Conservation (phyloP, 2,113 vertebrate genomes). For the Daboia siamensis region DNA sequence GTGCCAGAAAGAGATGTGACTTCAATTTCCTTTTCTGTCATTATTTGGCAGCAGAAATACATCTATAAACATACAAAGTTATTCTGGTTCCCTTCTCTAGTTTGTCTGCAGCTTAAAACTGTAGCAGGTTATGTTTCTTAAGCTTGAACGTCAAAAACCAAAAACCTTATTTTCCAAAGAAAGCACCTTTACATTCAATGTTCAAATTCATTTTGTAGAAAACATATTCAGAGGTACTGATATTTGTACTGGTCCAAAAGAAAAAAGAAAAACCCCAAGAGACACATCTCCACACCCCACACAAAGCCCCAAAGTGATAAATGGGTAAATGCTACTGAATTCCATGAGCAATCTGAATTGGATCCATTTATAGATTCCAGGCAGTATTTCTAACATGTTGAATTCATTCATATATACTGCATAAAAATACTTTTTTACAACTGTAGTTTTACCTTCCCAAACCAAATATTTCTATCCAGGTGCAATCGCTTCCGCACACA, state of each 20-base stretch:
- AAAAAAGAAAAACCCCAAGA: background rate
- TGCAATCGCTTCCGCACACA: background rate
- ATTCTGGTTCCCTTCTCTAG: accelerated
- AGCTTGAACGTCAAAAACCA: background rate
- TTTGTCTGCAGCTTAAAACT: background rate
- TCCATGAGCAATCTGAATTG: background rate
- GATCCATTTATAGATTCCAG: too few relatives aligned
- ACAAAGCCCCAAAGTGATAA: background rate
- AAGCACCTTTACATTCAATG: background rate
- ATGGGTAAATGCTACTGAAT: constrained; percentile 8
- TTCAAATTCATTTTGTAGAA: constrained; percentile 4
- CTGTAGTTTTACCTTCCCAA: background rate
- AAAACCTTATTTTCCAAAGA: accelerated
- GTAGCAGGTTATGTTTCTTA: background rate
- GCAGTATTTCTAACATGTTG: background rate
- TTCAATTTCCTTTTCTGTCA: background rate
- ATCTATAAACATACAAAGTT: constrained; percentile 18
- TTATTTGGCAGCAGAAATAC: constrained; percentile 10
- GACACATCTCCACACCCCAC: background rate
- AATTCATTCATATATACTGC: background rate
- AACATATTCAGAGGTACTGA: background rate
- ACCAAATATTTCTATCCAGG: background rate
- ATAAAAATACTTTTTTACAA: background rate
- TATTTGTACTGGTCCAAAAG: background rate
- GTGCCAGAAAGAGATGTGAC: constrained; percentile 10